Base-by-base conservation (phyloP, 1,140 invertebrate genomes). In the Magallana gigas region DNA sequence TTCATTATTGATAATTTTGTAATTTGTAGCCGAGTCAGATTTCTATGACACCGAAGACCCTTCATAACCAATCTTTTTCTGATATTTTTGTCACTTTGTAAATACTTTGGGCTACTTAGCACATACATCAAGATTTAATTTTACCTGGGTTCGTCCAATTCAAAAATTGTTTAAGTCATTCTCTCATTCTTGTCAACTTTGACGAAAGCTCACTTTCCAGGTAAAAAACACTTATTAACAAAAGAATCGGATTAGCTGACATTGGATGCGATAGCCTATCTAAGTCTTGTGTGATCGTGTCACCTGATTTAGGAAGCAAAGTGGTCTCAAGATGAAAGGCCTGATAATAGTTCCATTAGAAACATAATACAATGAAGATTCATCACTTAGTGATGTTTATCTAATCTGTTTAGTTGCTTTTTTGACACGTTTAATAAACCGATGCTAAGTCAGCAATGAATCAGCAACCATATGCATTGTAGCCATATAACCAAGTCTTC, bases 301-400 rank as follows among this genome's bases (percentile, higher is more conserved):
- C 68, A 76, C 36, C 68, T 76, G 68, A 76, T 76, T 76, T 76
- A 29, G 23, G 68, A 76, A 76, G 68, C 68, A 76, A 76, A 76
- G 23, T 76, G 68, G 23, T 76, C 68, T 36, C 6, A 18, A 76
- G 68, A 76, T 76, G 68, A 76, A 76, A 76, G 5, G 68, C 23
- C 36, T 29, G 23, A 29, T 29, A 29, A 76, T 14, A 76, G 68
- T 76, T 76, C 23, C 68, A 29, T 76, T 48, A 76, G 36, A 76
- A 71, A 76, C 23, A 29, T 29, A 29, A 11, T 29, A 18, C 23
- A 12, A 62, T 16, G n/a, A 18, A 76, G 7, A 76, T 29, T 29
- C 23, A 76, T 76, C 68, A 76, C 68, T 76, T 29, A 76, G 23
- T 29, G 23, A 9, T 76, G 68, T 76, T 76, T 76, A 23, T 23